Evolutionary conservation across 2,113 vertebrate genomes (phyloP), one percentile per base, ranked within the genome.

Genomic region (Entelurus aequoreus): DNA sequence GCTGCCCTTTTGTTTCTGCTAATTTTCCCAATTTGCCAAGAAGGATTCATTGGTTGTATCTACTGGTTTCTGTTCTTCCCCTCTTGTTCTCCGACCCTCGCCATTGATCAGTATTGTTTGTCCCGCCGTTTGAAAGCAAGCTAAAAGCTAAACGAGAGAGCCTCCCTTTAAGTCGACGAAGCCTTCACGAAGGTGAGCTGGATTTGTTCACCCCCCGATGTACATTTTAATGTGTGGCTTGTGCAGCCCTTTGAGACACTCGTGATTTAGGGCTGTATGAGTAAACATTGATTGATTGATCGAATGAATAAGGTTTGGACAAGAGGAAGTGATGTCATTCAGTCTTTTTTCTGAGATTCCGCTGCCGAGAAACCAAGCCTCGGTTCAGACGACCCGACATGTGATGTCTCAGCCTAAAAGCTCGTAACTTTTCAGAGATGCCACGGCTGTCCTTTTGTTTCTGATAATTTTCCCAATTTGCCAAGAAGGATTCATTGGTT

Each of bases 101-200:
- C 58, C 83, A 69, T 74, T 58, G 68, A 81, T 88, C 60, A 79
- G 80, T 79, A 83, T 86, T 83, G 19, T 76, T 69, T 77, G 54
- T 76, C 66, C 67, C 65, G 46, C 76, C 68, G 68, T 48, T 68
- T 71, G 78, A 84, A 79, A 65, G 84, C 84, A 86, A 86, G 88
- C 90, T 88, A 91, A 91, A 91, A 88, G 89, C 85, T 68, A 86
- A 87, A 64, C 54, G 66, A 82, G 78, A 84, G 85, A 88, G 84
- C 82, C 86, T 87, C 81, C 88, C 88, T 90, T 90, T 84, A 88
- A 87, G 78, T 71, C 36, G 65, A 77, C 66, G 72, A 80, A 77
- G 83, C 77, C 77, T 75, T 75, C 74, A 72, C 75, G 76, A 72
- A 84, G 75, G 72, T 72, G 76, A 77, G 76, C 66, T 80, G 68